Percentiles rank a stretch among this genome's conserved stretches.
These are phyloP conservation scores for Frankliniella fusca DNA, from an alignment of 2,888 invertebrate genomes.

Conservation along the genomic window DNA sequence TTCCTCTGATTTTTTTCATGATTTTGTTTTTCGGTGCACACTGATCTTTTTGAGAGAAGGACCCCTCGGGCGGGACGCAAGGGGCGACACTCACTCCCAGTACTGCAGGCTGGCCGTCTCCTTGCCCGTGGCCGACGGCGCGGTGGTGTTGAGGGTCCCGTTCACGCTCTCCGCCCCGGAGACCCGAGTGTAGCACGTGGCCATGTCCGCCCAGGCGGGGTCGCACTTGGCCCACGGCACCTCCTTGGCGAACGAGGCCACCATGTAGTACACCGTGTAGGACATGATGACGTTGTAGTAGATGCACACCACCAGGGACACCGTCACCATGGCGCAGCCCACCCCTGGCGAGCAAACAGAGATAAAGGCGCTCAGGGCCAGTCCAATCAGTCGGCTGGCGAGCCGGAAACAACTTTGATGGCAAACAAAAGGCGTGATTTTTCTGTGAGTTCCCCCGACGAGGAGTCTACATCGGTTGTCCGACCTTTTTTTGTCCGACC, in stretches of 20 bases:
- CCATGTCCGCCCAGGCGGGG: constrained; percentile 44
- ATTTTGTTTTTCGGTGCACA: too few species aligned
- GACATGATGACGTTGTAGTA: constrained; percentile 78
- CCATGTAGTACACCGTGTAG: constrained; percentile 72
- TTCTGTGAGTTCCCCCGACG: too few species aligned
- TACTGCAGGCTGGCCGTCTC: constrained; percentile 46
- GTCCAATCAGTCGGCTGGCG: neutral
- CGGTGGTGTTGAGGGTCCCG: constrained; percentile 20
- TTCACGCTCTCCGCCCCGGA: constrained; percentile 36
- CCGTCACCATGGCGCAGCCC: constrained; percentile 54
- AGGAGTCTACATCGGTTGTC: too few species aligned
- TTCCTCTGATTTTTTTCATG: too few species aligned
- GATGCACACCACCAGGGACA: constrained; percentile 62
- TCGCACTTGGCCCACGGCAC: constrained; percentile 68
- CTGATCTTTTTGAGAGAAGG: too few species aligned
- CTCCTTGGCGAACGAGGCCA: constrained; percentile 60
- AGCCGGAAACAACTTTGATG: too few species aligned
- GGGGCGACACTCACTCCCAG: constrained; percentile 45
- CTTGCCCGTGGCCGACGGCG: constrained; percentile 33
- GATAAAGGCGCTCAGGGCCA: neutral
- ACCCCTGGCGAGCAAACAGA: constrained; percentile 39
- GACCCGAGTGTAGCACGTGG: constrained; percentile 42
- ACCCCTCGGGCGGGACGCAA: neutral
- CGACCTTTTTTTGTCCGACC: too few species aligned
- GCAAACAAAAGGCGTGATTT: too few species aligned